Conservation (phyloP, 2,113 vertebrate species). For the Barbus barbus region DNA sequence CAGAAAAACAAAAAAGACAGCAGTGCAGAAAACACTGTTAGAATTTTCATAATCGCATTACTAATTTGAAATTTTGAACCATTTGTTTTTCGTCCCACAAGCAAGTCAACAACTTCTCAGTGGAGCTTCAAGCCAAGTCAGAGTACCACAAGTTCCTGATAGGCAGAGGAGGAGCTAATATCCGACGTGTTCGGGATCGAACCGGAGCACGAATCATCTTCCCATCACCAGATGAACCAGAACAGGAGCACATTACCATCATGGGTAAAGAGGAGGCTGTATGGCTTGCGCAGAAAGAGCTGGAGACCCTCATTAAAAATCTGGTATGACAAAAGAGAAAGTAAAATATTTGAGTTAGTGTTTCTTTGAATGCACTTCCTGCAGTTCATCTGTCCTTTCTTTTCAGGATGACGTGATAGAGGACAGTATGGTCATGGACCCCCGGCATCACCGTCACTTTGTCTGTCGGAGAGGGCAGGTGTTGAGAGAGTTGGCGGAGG, state of each 20-base stretch:
- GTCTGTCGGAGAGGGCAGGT: slow-evolving; percentile 78
- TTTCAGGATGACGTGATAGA: slow-evolving; percentile 79
- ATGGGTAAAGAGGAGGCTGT: slow-evolving; percentile 79
- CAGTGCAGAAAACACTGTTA: no score
- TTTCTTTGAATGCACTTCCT: not conserved
- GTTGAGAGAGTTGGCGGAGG: slow-evolving; percentile 77
- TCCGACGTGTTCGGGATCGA: slow-evolving; percentile 76
- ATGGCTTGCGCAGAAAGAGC: slow-evolving; percentile 73
- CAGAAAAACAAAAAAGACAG: no score
- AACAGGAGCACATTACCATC: slow-evolving; percentile 81
- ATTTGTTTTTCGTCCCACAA: slow-evolving; percentile 46
- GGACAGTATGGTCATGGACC: slow-evolving; percentile 77
- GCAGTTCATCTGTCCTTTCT: not conserved
- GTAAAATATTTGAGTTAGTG: not conserved
- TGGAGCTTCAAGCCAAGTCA: slow-evolving; percentile 75
- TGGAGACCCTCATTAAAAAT: slow-evolving; percentile 79
- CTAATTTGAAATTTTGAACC: no score
- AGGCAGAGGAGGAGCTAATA: slow-evolving; percentile 77
- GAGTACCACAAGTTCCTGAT: slow-evolving; percentile 84
- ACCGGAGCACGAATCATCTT: slow-evolving; percentile 80
- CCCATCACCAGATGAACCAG: slow-evolving; percentile 71
- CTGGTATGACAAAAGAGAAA: slow-evolving; percentile 66
- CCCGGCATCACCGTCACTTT: slow-evolving; percentile 79
- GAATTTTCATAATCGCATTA: no score
- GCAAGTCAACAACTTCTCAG: slow-evolving; percentile 81